Evolutionary conservation across 2,113 vertebrate species (phyloP).

Genomic region (Panthera tigris): DNA sequence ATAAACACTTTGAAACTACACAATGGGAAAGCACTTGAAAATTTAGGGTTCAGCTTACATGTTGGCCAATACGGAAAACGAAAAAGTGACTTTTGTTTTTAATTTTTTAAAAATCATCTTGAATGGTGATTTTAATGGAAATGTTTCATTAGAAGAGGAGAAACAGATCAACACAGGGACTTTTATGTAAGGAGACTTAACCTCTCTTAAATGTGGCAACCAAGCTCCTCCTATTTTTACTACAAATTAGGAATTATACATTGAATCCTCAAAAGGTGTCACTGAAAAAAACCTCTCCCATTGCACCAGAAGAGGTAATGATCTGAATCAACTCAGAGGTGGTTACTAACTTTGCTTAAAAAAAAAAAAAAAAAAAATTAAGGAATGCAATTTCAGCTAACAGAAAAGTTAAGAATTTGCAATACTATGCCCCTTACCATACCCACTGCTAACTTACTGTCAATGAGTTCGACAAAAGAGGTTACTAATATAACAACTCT

Average conservation of each 20-base stretch:
- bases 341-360: neutral
- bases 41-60: neutral
- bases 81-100: neutral
- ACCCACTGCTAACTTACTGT: neutral
- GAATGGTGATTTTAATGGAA: neutral
- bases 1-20: slow-evolving; percentile 14
- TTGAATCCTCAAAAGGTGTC: neutral
- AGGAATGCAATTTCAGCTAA: neutral
- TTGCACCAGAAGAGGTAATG: neutral
- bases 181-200: slow-evolving; percentile 7
- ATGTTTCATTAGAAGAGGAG: neutral
- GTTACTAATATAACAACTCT: neutral
- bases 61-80: neutral
- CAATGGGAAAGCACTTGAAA: neutral
- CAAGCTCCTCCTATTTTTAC: neutral
- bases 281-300: neutral
- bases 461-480: neutral
- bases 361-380: slow-evolving; percentile 5
- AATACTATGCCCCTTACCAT: neutral
- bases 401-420: neutral
- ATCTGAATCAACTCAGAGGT: neutral
- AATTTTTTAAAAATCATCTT: neutral
- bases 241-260: neutral
- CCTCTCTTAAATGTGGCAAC: neutral
- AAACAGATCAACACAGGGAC: neutral